These are phyloP conservation scores for Gastracanthus pulcherrimus DNA, from an alignment of 2,888 invertebrate genomes.

Conservation along the genomic window DNA sequence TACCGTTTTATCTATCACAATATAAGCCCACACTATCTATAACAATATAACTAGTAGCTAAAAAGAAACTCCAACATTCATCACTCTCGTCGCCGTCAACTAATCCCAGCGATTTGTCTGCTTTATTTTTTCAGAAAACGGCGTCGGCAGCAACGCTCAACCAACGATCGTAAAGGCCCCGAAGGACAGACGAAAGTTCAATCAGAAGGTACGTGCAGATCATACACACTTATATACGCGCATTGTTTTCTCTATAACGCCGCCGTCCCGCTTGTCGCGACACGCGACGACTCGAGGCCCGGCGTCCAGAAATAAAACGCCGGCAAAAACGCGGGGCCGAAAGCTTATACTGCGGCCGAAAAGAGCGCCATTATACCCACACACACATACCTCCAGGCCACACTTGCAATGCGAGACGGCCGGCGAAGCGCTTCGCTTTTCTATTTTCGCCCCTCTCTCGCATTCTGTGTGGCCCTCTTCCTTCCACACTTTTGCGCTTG, in stretches of 20 bases:
- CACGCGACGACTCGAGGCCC: background rate
- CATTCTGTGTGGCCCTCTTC: background rate
- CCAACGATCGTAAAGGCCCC: constrained; percentile 77
- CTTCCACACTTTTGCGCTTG: background rate
- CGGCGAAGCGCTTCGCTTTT: constrained; percentile 9
- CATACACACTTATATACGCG: no score
- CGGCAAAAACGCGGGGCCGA: no score
- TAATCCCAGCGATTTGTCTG: background rate
- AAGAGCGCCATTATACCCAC: background rate
- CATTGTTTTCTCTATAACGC: background rate
- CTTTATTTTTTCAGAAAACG: constrained; percentile 71
- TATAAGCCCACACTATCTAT: no score
- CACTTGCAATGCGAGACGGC: constrained; percentile 30
- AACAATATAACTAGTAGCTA: no score
- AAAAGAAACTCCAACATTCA: no score
- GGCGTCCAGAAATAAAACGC: constrained; percentile 33
- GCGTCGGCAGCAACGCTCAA: constrained; percentile 67
- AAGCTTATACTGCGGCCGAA: background rate
- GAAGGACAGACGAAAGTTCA: constrained; percentile 79
- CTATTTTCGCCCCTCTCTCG: constrained; percentile 48
- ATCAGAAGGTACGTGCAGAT: constrained; percentile 77
- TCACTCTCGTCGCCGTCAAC: no score
- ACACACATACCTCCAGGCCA: constrained; percentile 39
- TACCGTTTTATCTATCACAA: no score
- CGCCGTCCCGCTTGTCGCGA: background rate